Base-by-base conservation (phyloP, 2,797 vertebrate genomes). In the Epinephelus coioides region DNA sequence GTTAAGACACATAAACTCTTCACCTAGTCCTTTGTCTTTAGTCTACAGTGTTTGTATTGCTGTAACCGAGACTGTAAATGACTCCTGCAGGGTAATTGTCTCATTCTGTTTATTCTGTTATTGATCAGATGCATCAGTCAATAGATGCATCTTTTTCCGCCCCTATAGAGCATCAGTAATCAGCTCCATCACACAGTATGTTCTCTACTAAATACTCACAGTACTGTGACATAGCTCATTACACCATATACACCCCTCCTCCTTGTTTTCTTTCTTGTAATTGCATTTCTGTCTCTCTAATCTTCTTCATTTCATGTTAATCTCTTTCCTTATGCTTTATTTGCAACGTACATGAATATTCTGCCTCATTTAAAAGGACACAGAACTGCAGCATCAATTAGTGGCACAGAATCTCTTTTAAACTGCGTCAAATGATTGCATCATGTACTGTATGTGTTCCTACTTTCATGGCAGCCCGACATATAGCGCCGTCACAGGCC, bases 401-500 rank as follows among this genome's bases (percentile, higher is more conserved):
- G 19, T 63, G 7, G 13, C 21, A 63, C 46, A 74, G 17, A 54
- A 53, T 38, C 14, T 7, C 6, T 53, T 56, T n/a, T 19, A 38
- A 69, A 65, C n/a, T 4, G n/a, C 23, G 49, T 30, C 34, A 59
- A 7, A 25, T 25, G 14, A 51, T 55, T 60, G 18, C 50, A 21
- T 64, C 47, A 61, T 34, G 34, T 6, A 18, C 40, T 43, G 40
- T 19, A 66, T 56, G 47, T 50, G 59, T 76, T 53, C 49, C 25
- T 55, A 13, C 65, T 78, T 68, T 66, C 34, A 15, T 23, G 49
- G 38, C 50, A 23, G 34, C 70, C 10, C 40, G 55, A 64, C 50
- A 54, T 55, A 51, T 14, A 51, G 64, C 65, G 12, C 61, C 21
- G 38, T 84, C 53, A 61, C 59, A 61, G 69, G 69, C 79, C 88